phyloP scores from a whole-genome alignment of 2,888 invertebrate species.

The Torymus texanus region DNA sequence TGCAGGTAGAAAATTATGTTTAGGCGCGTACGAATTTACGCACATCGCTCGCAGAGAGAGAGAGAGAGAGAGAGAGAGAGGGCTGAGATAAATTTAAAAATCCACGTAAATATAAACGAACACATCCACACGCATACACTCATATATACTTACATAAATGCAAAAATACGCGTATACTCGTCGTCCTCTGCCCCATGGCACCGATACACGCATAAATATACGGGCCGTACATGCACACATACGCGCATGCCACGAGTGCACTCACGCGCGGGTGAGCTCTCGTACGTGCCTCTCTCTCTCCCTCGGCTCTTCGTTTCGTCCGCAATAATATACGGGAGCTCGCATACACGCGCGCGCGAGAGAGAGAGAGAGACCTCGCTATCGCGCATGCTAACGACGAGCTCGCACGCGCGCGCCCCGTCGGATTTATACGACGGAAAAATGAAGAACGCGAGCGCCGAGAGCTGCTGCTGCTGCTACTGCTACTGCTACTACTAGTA shows the following conservation, averaged over 20 bases:
- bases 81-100: too few relatives aligned
- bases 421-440: slow-evolving; percentile 20
- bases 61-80: too few relatives aligned
- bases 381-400: slow-evolving; percentile 36
- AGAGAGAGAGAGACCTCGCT: neutral
- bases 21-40: too few relatives aligned
- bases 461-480: slow-evolving; percentile 1
- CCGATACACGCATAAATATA: too few relatives aligned
- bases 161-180: too few relatives aligned
- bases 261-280: neutral
- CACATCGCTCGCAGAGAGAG: too few relatives aligned
- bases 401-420: slow-evolving; percentile 2
- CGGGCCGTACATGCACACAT: neutral
- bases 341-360: neutral
- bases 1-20: too few relatives aligned
- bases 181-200: too few relatives aligned
- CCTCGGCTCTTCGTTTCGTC: slow-evolving; percentile 2
- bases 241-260: neutral
- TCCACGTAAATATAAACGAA: too few relatives aligned
- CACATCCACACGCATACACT: too few relatives aligned
- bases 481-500: too few relatives aligned
- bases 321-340: slow-evolving; percentile 6
- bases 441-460: neutral
- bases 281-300: slow-evolving; percentile 12
- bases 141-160: too few relatives aligned